phyloP scores from a whole-genome alignment of 2,113 vertebrate genomes.

The Sporophila hypoxantha region DNA sequence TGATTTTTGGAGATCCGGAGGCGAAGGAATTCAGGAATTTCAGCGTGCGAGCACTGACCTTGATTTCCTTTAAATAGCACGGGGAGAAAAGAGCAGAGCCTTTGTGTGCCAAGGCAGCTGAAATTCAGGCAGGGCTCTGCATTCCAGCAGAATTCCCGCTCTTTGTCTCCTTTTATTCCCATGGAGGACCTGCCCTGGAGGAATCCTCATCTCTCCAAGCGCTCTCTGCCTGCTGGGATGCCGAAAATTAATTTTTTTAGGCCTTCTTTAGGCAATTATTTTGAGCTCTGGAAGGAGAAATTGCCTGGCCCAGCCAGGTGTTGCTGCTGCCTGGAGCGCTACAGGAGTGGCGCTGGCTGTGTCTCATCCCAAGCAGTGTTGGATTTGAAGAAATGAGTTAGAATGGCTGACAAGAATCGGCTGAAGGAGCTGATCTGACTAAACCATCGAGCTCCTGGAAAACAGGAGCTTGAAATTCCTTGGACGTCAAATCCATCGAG shows the following conservation, averaged over 20 bases:
- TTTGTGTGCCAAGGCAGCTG: background rate
- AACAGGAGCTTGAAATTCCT: background rate
- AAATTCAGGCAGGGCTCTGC: background rate
- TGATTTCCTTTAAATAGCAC: background rate
- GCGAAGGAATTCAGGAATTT: background rate
- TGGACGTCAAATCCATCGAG: no score
- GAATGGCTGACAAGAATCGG: no score
- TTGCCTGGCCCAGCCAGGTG: background rate
- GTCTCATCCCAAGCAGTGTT: background rate
- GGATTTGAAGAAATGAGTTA: background rate
- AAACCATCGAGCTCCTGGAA: no score
- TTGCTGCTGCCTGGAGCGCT: background rate
- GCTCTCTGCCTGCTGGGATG: background rate
- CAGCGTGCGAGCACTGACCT: background rate
- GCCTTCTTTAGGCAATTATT: background rate
- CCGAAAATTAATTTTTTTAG: background rate
- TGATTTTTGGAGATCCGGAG: background rate
- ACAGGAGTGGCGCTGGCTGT: background rate
- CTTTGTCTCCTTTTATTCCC: background rate
- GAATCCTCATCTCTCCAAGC: background rate
- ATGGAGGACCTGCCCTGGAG: background rate
- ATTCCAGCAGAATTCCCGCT: background rate
- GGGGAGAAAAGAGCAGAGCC: background rate
- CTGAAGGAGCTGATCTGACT: no score
- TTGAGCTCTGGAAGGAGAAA: background rate